A percentile compares a stretch with the other conserved stretches of the same genome.
Conservation (phyloP, 2,888 invertebrate genomes). For the Caprella mutica region DNA sequence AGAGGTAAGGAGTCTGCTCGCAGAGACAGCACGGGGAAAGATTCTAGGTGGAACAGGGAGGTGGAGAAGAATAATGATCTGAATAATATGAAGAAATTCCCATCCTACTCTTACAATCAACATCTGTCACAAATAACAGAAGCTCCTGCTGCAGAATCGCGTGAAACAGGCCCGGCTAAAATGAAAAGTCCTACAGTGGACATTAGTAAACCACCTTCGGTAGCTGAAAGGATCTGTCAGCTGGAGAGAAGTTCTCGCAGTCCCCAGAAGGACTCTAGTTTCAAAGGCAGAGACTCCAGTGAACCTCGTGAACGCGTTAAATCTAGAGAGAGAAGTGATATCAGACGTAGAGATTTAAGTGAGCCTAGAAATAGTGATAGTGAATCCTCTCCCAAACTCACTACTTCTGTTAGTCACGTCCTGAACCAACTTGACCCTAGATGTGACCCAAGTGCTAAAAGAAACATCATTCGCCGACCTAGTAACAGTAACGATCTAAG, state of each 20-base stretch:
- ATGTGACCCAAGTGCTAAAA: not conserved
- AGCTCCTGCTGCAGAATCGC: conserved; percentile 38
- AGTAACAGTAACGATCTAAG: too few species aligned
- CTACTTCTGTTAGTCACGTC: too few species aligned
- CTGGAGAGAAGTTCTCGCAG: conserved; percentile 47
- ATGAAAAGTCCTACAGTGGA: conserved; percentile 38
- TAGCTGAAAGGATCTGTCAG: conserved; percentile 55
- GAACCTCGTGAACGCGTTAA: conserved; percentile 16
- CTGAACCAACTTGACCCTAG: too few species aligned
- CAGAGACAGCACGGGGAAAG: conserved; percentile 11
- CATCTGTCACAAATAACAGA: conserved; percentile 31
- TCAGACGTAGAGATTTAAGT: conserved; percentile 5
- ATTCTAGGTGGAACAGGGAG: conserved; percentile 36
- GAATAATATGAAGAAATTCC: conserved; percentile 50
- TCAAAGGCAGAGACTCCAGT: conserved; percentile 21
- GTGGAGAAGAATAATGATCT: conserved; percentile 27
- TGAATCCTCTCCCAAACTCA: conserved; percentile 3
- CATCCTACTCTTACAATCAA: conserved; percentile 55
- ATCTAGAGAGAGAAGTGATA: not conserved
- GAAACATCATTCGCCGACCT: too few species aligned
- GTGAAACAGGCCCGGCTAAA: conserved; percentile 35
- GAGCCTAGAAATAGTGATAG: conserved; percentile 3
- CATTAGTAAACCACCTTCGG: conserved; percentile 46
- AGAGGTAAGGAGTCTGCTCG: conserved; percentile 19
- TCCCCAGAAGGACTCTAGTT: conserved; percentile 2